These are phyloP conservation scores for Poeciliopsis presidionis DNA, from an alignment of 2,797 vertebrate species.

Conservation along the genomic window DNA sequence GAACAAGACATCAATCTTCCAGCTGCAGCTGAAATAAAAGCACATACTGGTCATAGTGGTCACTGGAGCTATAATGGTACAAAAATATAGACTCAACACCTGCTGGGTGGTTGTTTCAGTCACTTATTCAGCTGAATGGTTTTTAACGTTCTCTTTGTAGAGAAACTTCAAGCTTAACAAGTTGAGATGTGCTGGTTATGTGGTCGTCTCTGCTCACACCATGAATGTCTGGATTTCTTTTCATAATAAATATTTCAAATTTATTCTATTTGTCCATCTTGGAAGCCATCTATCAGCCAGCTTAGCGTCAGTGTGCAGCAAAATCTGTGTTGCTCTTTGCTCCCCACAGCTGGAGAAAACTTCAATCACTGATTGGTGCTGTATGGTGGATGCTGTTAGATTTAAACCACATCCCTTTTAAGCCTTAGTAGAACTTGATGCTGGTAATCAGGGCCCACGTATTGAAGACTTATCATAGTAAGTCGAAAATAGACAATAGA, in stretches of 20 bases:
- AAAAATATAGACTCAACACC: background rate
- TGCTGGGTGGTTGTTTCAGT: background rate
- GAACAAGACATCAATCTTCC: background rate
- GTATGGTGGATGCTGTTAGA: background rate
- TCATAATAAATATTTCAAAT: background rate
- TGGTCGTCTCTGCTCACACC: background rate
- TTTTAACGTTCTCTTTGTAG: background rate
- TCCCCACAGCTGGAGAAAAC: background rate
- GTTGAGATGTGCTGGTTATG: background rate
- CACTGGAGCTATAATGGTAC: background rate
- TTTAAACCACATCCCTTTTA: background rate
- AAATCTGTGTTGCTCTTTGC: background rate
- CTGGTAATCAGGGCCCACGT: background rate
- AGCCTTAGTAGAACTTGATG: background rate
- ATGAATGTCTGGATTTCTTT: background rate
- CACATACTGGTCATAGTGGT: background rate
- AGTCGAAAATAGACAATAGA: background rate
- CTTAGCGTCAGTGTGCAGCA: slow-evolving; percentile 1
- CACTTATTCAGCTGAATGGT: background rate
- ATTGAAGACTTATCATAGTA: background rate
- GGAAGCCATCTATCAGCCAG: background rate
- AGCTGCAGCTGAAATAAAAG: background rate
- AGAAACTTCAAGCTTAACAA: background rate
- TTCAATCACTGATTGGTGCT: background rate
- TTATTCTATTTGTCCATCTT: background rate